Conservation (phyloP, 2,113 vertebrate genomes). For the Nannospalax galili region DNA sequence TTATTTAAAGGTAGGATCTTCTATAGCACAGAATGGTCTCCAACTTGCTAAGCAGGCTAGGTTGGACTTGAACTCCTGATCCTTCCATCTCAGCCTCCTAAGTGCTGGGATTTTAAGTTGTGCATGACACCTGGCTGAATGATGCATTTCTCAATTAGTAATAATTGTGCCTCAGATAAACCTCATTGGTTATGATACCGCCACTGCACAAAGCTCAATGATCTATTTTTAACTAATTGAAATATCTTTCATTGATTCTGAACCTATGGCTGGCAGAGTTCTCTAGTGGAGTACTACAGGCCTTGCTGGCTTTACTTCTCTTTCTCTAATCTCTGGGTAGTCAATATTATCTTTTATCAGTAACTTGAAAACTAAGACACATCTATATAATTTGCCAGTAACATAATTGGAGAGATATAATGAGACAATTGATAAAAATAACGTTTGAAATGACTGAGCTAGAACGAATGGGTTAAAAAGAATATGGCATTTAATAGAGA, state of each 20-base stretch:
- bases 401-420: conserved; percentile 69
- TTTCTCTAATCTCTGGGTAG: not conserved
- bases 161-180: too few relatives aligned
- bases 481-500: conserved; percentile 62
- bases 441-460: conserved; percentile 75
- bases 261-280: not conserved
- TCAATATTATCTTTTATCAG: conserved; percentile 48
- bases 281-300: not conserved
- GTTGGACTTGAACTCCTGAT: not conserved
- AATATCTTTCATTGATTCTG: not conserved
- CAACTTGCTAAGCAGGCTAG: not conserved
- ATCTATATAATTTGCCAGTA: conserved; percentile 60
- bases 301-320: not conserved
- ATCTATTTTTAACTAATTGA: conserved; percentile 48
- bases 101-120: not conserved
- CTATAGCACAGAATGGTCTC: not conserved
- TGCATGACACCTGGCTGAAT: too few relatives aligned
- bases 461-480: conserved; percentile 66
- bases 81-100: not conserved
- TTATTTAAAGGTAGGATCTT: not conserved
- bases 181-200: too few relatives aligned
- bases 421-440: conserved; percentile 74
- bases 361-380: conserved; percentile 61
- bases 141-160: too few relatives aligned
- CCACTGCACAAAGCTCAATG: not conserved